phyloP scores from a whole-genome alignment of 2,113 vertebrate genomes.

The Chloropsis hardwickii region DNA sequence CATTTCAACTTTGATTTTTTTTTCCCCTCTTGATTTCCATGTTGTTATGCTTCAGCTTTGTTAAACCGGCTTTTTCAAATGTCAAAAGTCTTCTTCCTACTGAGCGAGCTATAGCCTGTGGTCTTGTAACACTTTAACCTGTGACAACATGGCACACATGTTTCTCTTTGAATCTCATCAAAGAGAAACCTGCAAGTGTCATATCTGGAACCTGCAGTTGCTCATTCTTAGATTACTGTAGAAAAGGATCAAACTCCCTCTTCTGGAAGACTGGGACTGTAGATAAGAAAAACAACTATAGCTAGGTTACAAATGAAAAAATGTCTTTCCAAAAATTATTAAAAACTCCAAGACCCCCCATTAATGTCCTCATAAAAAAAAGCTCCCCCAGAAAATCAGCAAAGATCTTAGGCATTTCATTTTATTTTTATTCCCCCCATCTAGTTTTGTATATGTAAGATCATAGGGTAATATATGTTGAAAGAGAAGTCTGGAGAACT shows the following conservation, averaged over 20 bases:
- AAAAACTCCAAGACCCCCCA: background rate
- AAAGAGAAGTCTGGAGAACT: background rate
- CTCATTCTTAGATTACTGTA: background rate
- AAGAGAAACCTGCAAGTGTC: background rate
- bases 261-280: background rate
- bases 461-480: background rate
- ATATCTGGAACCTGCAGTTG: background rate
- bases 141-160: background rate
- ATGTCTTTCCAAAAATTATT: accelerated
- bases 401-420: background rate
- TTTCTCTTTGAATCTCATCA: background rate
- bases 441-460: background rate
- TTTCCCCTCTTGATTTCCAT: background rate
- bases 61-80: background rate
- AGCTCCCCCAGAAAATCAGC: accelerated
- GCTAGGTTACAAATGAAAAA: background rate
- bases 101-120: background rate
- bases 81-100: background rate
- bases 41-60: background rate
- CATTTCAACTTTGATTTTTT: background rate
- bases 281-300: background rate
- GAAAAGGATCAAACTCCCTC: background rate
- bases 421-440: background rate
- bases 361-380: too few relatives aligned
- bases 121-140: background rate